Conservation (phyloP, 2,113 vertebrate species). For the Sterrhoptilus dennistouni region DNA sequence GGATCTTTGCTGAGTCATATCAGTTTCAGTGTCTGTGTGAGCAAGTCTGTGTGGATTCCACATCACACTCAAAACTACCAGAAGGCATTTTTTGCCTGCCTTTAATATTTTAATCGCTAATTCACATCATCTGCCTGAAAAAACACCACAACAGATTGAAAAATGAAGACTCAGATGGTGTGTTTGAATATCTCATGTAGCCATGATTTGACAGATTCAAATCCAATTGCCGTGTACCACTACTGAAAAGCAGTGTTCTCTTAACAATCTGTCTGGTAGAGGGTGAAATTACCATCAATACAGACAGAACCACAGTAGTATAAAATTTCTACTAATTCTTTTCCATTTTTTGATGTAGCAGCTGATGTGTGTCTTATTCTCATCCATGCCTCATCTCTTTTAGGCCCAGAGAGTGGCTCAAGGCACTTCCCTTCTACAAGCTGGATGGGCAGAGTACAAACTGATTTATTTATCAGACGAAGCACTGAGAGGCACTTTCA, state of each 20-base stretch:
- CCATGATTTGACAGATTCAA: constrained; percentile 49
- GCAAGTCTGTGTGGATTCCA: constrained; percentile 39
- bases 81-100: constrained; percentile 40
- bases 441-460: neutral
- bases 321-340: neutral
- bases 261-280: neutral
- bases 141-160: constrained; percentile 43
- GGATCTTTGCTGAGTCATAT: constrained; percentile 51
- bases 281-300: neutral
- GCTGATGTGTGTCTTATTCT: neutral
- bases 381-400: neutral
- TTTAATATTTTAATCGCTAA: constrained; percentile 65
- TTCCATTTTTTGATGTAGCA: neutral
- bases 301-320: neutral
- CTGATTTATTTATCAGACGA: neutral
- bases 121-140: constrained; percentile 64
- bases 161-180: constrained; percentile 38
- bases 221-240: neutral
- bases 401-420: neutral
- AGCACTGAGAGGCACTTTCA: neutral
- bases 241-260: neutral
- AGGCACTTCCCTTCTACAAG: neutral
- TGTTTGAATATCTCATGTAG: constrained; percentile 40
- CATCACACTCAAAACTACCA: constrained; percentile 21
- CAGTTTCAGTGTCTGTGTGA: constrained; percentile 48